A percentile compares a stretch with the other conserved stretches of the same genome.
Evolutionary conservation across 1,140 invertebrate species (phyloP).

Genomic region (Nymphalis io): DNA sequence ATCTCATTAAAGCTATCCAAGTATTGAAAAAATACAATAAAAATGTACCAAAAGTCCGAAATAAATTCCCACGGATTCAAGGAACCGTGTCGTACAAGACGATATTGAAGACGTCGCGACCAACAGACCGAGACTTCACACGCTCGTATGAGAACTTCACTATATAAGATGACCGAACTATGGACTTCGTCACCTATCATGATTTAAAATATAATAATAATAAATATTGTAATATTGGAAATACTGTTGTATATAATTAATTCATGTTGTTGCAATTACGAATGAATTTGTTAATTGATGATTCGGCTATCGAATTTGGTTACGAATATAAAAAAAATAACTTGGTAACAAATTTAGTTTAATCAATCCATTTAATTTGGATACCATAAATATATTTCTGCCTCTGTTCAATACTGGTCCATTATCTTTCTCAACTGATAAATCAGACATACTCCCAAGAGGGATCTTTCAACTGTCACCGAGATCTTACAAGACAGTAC

Average conservation of each 20-base stretch:
- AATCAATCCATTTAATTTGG: background rate
- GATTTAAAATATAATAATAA: conserved; percentile 5
- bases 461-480: conserved; percentile 49
- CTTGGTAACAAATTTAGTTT: background rate
- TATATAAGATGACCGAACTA: conserved; percentile 62
- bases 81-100: conserved; percentile 58
- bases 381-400: conserved; percentile 5
- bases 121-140: conserved; percentile 61
- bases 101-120: conserved; percentile 51
- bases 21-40: conserved; percentile 27
- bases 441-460: conserved; percentile 47
- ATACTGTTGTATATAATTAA: background rate
- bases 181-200: conserved; percentile 51
- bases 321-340: background rate
- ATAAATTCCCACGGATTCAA: conserved; percentile 49
- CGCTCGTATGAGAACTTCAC: conserved; percentile 65
- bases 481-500: conserved; percentile 41
- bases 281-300: background rate
- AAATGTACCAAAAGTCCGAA: conserved; percentile 42
- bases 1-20: background rate
- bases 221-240: background rate
- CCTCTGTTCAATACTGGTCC: conserved; percentile 24
- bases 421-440: conserved; percentile 47
- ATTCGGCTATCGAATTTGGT: background rate
- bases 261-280: background rate